Percentiles rank a stretch among this genome's conserved stretches.
These are phyloP conservation scores for Micromesistius poutassou DNA, from an alignment of 2,797 vertebrate species.

Conservation along the genomic window DNA sequence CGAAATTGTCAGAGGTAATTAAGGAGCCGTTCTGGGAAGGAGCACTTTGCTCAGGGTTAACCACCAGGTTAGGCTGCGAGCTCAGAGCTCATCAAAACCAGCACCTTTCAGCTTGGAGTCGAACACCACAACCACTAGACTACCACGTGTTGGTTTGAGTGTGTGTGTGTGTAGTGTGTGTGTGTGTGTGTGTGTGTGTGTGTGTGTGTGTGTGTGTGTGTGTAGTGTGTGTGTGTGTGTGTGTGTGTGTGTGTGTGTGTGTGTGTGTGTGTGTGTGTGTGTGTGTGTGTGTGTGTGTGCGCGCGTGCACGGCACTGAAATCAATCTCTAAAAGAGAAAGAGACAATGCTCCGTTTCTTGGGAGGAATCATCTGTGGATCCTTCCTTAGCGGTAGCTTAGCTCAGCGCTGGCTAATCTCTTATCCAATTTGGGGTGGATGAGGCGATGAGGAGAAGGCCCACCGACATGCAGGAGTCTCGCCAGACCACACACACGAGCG, in stretches of 20 bases:
- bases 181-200: no score
- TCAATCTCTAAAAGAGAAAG: neutral
- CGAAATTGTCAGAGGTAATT: no score
- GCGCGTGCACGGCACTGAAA: slow-evolving; percentile 22
- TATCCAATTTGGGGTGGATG: slow-evolving; percentile 52
- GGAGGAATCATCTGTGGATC: slow-evolving; percentile 29
- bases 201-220: no score
- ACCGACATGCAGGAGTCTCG: no score
- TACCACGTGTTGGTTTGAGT: no score
- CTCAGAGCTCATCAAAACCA: no score
- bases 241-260: slow-evolving; percentile 4
- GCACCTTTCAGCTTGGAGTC: no score
- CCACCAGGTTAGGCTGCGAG: no score
- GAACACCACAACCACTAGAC: no score
- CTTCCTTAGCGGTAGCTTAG: slow-evolving; percentile 34
- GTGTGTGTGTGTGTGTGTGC: slow-evolving; percentile 6
- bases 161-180: neutral
- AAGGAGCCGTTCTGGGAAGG: no score
- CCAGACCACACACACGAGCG: slow-evolving; percentile 23
- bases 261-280: slow-evolving; percentile 16
- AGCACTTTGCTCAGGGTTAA: no score
- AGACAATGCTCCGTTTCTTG: slow-evolving; percentile 11
- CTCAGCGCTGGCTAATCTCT: slow-evolving; percentile 54
- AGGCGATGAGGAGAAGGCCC: neutral
- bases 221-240: neutral